Evolutionary conservation across 2,113 vertebrate species (phyloP), one percentile per base, ranked within the genome.

Genomic region (Dryoscopus gambensis): DNA sequence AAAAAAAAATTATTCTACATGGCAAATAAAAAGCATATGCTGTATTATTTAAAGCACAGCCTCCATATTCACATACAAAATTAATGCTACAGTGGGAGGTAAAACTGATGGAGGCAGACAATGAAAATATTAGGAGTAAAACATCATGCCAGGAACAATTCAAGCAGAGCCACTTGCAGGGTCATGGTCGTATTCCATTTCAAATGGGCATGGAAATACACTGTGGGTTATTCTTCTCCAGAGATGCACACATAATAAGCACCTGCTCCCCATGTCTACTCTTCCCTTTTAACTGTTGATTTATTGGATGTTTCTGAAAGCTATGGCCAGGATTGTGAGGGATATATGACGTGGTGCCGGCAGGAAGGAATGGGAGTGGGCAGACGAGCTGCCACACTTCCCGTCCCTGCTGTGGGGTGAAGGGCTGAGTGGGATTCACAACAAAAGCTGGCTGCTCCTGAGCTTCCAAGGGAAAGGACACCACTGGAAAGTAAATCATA

Each of bases 1-100:
- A 85, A 97, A 95, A 96, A 97, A 98, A 97, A 97, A 97, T 90
- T 96, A 89, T 97, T 97, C 97, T 97, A 95, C 93, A 87, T 89
- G 88, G 96, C 94, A 97, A 98, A 98, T 98, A 97, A 95, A 98
- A 98, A 97, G 93, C 97, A 98, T 93, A 97, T 97, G 96, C 92
- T 96, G 96, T 90, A 96, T 97, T 97, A 98, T 96, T 97, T 95
- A 97, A 97, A 96, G 82, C 87, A 92, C 91, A 71, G 55, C 95
- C 96, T 97, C 95, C 87, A 96, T 98, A 96, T 96, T 97, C 95
- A 96, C 97, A 94, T 96, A 82, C 97, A 97, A 96, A 96, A 97
- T 96, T 92, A 97, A 93, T 95, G 95, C 86, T 97, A 90, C 82
- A 94, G 91, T 93, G 93, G 93, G 89, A 97, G 95, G 97, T 89